phyloP scores from a whole-genome alignment of 2,888 invertebrate species.

The Cordilura impudica region DNA sequence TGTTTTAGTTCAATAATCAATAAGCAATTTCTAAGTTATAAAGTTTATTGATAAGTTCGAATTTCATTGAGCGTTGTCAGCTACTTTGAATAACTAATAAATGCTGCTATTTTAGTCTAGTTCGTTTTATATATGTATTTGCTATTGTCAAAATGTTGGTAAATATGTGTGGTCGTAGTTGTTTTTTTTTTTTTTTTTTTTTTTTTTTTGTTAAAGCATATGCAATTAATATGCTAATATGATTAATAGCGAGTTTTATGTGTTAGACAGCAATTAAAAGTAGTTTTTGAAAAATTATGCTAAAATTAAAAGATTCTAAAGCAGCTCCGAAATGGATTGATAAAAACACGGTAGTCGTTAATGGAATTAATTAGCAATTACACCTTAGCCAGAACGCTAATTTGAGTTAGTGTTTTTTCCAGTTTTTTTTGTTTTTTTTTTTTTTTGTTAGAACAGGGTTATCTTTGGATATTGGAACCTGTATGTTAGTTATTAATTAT shows the following conservation, averaged over 20 bases:
- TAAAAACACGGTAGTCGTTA: conserved; percentile 33
- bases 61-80: too few species aligned
- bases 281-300: conserved; percentile 23
- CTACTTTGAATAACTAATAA: neutral
- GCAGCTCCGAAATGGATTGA: conserved; percentile 17
- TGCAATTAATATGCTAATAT: conserved; percentile 49
- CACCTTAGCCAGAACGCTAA: too few species aligned
- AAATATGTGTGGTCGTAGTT: neutral
- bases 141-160: neutral
- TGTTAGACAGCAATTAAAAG: conserved; percentile 45
- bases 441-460: too few species aligned
- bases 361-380: neutral
- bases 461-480: too few species aligned
- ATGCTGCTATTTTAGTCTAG: neutral
- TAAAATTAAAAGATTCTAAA: conserved; percentile 1
- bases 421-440: too few species aligned
- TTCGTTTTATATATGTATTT: neutral
- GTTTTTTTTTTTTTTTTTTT: neutral
- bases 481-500: too few species aligned
- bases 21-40: too few species aligned
- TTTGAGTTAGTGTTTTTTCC: too few species aligned
- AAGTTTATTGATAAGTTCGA: too few species aligned
- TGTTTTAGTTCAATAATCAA: too few species aligned
- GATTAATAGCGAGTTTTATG: conserved; percentile 45
- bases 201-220: neutral